Percentiles rank a stretch among this genome's conserved stretches.
phyloP scores from a whole-genome alignment of 2,113 vertebrate genomes.

The Ifrita kowaldi region DNA sequence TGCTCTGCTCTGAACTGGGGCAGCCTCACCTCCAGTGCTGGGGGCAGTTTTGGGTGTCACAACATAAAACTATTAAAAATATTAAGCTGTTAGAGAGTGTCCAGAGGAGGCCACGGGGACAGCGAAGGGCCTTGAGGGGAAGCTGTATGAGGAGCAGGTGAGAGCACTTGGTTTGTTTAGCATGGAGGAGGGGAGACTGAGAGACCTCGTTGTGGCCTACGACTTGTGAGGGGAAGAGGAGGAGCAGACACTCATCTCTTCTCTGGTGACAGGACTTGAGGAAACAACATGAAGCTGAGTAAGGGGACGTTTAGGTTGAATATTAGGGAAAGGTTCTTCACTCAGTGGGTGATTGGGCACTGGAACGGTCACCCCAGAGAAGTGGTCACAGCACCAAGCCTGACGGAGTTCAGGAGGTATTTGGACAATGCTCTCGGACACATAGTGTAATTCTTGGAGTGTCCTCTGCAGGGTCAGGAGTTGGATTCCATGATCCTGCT shows the following conservation, averaged over 20 bases:
- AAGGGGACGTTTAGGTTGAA: neutral
- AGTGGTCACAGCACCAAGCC: neutral
- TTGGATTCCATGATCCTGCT: neutral
- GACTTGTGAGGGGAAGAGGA: neutral
- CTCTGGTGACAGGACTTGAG: too few relatives aligned
- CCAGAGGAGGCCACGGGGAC: neutral
- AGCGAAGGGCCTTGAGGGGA: neutral
- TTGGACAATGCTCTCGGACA: neutral
- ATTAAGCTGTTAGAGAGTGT: neutral
- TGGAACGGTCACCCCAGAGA: neutral
- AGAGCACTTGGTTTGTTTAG: neutral
- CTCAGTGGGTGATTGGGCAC: neutral
- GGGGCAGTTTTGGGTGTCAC: neutral
- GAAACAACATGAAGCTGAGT: neutral
- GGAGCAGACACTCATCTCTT: too few relatives aligned
- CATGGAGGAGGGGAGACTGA: neutral
- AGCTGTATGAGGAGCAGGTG: rapidly evolving
- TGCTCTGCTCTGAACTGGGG: rapidly evolving
- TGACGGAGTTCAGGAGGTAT: neutral
- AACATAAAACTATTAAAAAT: neutral
- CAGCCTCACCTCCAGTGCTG: rapidly evolving
- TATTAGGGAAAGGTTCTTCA: neutral
- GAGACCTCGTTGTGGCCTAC: rapidly evolving
- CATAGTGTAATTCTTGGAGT: neutral
- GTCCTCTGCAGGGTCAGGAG: neutral